Percentiles rank a stretch among this genome's conserved stretches.
Conservation (phyloP, 2,797 vertebrate species). For the Clarias platycephalus region DNA sequence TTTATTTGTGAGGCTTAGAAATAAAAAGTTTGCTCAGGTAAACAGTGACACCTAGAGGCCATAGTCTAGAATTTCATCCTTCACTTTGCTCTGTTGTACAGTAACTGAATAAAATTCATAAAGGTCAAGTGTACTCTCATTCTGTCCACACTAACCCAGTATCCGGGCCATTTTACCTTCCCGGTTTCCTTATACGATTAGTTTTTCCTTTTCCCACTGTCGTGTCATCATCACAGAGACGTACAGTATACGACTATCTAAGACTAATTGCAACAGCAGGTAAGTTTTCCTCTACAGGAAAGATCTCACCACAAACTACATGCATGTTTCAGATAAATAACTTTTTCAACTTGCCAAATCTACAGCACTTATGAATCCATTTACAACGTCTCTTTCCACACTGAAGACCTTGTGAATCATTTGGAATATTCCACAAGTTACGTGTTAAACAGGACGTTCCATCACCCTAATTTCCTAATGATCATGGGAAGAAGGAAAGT, state of each 20-base stretch:
- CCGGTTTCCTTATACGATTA: background rate
- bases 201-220: background rate
- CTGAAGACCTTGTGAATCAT: background rate
- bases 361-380: background rate
- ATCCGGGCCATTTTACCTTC: background rate
- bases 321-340: background rate
- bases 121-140: background rate
- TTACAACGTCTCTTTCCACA: background rate
- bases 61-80: background rate
- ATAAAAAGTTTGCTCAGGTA: background rate
- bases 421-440: background rate
- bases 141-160: background rate
- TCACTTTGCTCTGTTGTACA: background rate
- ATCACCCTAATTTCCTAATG: background rate
- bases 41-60: slow-evolving; percentile 11
- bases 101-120: background rate
- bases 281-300: background rate
- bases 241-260: too few species aligned
- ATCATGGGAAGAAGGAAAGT: background rate
- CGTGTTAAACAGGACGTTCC: background rate
- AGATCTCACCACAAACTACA: background rate
- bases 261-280: background rate
- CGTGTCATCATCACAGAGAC: background rate
- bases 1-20: background rate
- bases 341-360: background rate